Evolutionary conservation across 2,888 invertebrate species (phyloP), one percentile per base, ranked within the genome.

Genomic region (Atherix ibis): DNA sequence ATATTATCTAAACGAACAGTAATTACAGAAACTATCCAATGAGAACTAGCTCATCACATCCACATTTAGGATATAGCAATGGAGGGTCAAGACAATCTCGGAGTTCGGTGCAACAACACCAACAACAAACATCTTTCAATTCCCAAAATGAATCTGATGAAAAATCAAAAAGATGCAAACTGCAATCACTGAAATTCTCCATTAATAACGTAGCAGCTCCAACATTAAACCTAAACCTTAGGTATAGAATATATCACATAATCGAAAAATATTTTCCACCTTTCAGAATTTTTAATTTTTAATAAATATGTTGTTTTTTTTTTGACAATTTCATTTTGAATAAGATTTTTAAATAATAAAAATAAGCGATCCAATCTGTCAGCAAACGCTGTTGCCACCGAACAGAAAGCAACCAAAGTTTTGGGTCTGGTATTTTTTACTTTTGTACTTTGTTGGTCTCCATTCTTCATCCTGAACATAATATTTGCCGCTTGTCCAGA

Each of bases 401-500:
- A 95, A 57, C 91, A 92, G 57, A 94, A 92, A 54, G 94, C 94
- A 2, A 88, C 89, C 35, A 91, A 92, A 63, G 61, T 61, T 2
- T 66, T 92, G 5, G 89, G 89, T 1, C 63, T 91, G 27, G 89
- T 91, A 1, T 92, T 92, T 65, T 85, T 85, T 62, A 84, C 85
- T 1, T 91, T 91, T 58, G 88, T 89, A 33, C 64, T 89, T 8
- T 89, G 89, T 54, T 91, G 91, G 91, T 77, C 85, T 14, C 91
- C 91, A 2, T 92, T 91, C 60, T 91, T 91, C 62, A 67, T 84
- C 33, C 67, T 87, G 37, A 91, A 91, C 58, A 82, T 91, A 44
- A 63, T 87, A 34, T 80, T 84, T 50, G 89, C 87, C 14, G 75
- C 83, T 17, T 89, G 87, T 50, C 79, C 83, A 1, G 65, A 72